A percentile compares a stretch with the other conserved stretches of the same genome.
Evolutionary conservation across 2,888 invertebrate genomes (phyloP).

Genomic region (Cataglyphis cursor): DNA sequence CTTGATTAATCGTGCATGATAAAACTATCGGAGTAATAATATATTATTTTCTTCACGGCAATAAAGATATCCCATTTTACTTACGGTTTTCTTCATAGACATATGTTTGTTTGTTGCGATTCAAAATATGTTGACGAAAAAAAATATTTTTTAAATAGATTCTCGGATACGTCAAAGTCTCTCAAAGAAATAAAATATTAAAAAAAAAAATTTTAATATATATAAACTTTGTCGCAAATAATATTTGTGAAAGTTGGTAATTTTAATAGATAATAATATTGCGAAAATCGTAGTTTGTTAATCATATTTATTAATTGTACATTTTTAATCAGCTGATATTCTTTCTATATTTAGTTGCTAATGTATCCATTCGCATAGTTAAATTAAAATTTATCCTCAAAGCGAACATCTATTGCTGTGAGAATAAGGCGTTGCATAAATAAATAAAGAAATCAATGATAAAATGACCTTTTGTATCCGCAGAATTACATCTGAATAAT

Average conservation of each 20-base stretch:
- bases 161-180: not conserved
- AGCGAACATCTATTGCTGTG: not conserved
- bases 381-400: not conserved
- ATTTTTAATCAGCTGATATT: constrained; percentile 3
- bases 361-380: not conserved
- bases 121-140: not conserved
- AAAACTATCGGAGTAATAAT: constrained; percentile 46
- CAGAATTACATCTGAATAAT: constrained; percentile 10
- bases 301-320: not conserved
- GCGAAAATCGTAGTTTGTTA: not conserved
- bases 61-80: constrained; percentile 6
- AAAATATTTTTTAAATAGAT: not conserved
- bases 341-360: not conserved
- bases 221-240: not conserved
- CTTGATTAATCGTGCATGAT: constrained; percentile 73
- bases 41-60: constrained; percentile 48
- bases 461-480: not conserved
- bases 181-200: not conserved
- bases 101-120: not conserved
- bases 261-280: not conserved
- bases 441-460: not conserved
- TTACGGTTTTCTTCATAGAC: not conserved
- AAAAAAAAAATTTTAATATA: not conserved
- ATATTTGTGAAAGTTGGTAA: not conserved
- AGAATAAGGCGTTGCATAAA: not conserved